phyloP scores from a whole-genome alignment of 2,888 invertebrate genomes.

The Cheilosia grossa region DNA sequence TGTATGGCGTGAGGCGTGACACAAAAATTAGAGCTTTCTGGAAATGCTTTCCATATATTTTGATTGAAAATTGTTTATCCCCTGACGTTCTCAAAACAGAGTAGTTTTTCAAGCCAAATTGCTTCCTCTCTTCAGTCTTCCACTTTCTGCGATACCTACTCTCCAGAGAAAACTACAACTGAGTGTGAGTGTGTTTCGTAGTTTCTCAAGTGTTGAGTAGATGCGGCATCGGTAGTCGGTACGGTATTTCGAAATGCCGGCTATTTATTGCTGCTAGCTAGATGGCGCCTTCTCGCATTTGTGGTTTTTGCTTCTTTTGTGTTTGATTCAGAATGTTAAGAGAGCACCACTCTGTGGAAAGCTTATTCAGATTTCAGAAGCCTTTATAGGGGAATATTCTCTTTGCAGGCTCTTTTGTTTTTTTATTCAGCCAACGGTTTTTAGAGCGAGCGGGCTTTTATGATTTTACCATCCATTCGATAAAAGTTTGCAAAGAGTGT shows the following conservation, averaged over 20 bases:
- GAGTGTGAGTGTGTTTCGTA: neutral
- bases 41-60: slow-evolving; percentile 61
- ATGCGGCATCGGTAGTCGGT: neutral
- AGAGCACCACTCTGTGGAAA: neutral
- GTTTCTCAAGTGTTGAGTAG: slow-evolving; percentile 17
- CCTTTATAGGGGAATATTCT: neutral
- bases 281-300: slow-evolving; percentile 55
- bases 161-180: neutral
- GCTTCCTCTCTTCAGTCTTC: neutral
- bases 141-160: neutral
- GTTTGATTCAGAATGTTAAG: neutral
- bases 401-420: neutral
- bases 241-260: slow-evolving; percentile 57
- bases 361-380: neutral
- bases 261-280: slow-evolving; percentile 27
- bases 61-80: slow-evolving; percentile 60
- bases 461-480: neutral
- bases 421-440: slow-evolving; percentile 14
- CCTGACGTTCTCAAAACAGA: slow-evolving; percentile 59
- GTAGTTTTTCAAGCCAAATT: neutral
- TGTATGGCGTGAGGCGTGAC: slow-evolving; percentile 70
- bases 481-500: slow-evolving; percentile 11
- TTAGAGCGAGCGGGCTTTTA: slow-evolving; percentile 7
- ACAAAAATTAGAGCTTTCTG: slow-evolving; percentile 70
- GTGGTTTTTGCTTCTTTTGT: neutral